Percentiles rank a stretch among this genome's conserved stretches.
Conservation (phyloP, 1,140 invertebrate species). For the Drosophila subobscura region DNA sequence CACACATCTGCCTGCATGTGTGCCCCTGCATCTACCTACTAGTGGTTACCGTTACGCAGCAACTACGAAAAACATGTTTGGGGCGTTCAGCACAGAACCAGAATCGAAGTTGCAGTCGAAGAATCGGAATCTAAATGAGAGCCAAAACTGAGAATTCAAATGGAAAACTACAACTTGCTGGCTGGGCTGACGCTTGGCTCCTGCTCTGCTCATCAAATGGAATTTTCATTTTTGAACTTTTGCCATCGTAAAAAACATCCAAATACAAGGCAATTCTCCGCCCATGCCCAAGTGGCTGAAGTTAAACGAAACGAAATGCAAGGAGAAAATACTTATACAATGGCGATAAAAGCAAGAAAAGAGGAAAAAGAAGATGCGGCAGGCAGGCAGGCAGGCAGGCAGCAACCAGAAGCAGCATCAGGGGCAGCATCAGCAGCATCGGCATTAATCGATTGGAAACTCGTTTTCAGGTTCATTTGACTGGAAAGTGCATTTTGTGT, state of each 20-base stretch:
- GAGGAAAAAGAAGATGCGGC: slow-evolving; percentile 19
- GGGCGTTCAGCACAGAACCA: background rate
- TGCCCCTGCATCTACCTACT: slow-evolving; percentile 60
- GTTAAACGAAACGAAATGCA: slow-evolving; percentile 50
- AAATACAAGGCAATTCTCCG: slow-evolving; percentile 6
- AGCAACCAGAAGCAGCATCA: background rate
- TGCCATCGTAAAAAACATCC: background rate
- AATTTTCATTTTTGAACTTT: slow-evolving; percentile 37
- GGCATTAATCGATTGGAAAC: slow-evolving; percentile 47
- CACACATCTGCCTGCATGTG: too few relatives aligned
- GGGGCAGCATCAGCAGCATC: slow-evolving; percentile 15
- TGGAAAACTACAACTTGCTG: background rate
- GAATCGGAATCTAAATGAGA: background rate
- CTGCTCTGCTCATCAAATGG: slow-evolving; percentile 2
- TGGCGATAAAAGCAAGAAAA: slow-evolving; percentile 26
- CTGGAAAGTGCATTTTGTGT: slow-evolving; percentile 51
- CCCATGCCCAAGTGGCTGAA: slow-evolving; percentile 53
- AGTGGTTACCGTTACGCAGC: slow-evolving; percentile 77
- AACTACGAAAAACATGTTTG: slow-evolving; percentile 44
- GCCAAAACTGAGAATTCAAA: slow-evolving; percentile 9
- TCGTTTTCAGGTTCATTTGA: slow-evolving; percentile 50
- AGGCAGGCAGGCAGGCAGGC: too few relatives aligned
- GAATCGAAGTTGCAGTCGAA: slow-evolving; percentile 22
- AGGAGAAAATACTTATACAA: slow-evolving; percentile 23
- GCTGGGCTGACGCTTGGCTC: too few relatives aligned